Evolutionary conservation across 2,113 vertebrate genomes (phyloP).

Genomic region (Ochotona curzoniae): DNA sequence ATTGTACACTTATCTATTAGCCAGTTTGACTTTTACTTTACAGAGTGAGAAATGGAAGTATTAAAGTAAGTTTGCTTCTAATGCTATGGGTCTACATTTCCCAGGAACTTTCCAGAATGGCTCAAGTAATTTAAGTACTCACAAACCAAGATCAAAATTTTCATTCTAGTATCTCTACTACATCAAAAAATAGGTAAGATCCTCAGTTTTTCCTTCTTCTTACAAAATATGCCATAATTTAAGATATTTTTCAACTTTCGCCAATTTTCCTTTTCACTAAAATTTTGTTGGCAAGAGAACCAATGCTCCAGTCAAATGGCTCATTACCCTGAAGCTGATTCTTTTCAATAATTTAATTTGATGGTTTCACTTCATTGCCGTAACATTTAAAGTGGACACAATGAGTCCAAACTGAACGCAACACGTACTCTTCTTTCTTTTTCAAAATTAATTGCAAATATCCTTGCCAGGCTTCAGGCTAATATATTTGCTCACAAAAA

Average conservation of each 20-base stretch:
- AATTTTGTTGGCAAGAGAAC: neutral
- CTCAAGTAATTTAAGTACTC: neutral
- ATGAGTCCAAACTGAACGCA: neutral
- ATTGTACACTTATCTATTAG: neutral
- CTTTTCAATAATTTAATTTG: neutral
- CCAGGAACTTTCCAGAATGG: neutral
- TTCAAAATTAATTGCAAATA: neutral
- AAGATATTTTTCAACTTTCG: neutral
- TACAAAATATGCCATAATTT: neutral
- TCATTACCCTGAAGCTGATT: conserved; percentile 18
- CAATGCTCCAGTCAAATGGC: neutral
- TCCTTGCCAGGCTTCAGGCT: neutral
- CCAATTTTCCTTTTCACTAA: neutral
- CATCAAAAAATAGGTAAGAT: neutral
- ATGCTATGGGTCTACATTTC: neutral
- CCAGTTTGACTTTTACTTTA: conserved; percentile 4
- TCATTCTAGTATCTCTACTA: neutral
- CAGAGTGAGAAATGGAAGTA: neutral
- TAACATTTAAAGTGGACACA: neutral
- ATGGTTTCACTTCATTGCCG: neutral
- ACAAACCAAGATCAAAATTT: conserved; percentile 1
- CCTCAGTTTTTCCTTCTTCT: neutral
- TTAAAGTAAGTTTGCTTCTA: neutral
- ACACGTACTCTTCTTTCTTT: neutral
- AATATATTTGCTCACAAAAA: neutral